Evolutionary conservation across 2,797 vertebrate genomes (phyloP), one percentile per base, ranked within the genome.

Genomic region (Microctenopoma steveboyesi): DNA sequence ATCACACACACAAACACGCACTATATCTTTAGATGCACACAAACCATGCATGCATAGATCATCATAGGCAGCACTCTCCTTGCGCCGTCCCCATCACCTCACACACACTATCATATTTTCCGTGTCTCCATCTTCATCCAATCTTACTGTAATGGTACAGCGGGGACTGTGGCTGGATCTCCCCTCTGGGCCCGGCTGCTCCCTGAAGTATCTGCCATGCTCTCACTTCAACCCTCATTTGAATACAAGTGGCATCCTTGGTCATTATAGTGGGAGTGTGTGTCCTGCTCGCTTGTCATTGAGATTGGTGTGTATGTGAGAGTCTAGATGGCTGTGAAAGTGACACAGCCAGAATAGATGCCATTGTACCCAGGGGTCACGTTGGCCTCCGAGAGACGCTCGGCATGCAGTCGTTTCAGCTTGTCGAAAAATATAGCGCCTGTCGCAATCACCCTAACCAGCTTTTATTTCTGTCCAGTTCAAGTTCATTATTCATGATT

Each of bases 141-240:
- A 92, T 92, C 90, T 93, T 79, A 86, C 77, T 79, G 88, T 91
- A 93, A 93, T 92, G 89, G 89, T 86, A 70, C 91, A 77, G 89
- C 82, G 0, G 92, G 90, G 91, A 91, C 88, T 54, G 76, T 10
- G 79, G 76, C 83, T 86, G 88, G 89, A 92, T 92, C 82, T 90
- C 90, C 90, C 91, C 88, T 91, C 90, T 91, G 92, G 86, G 92
- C 86, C 84, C 16, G 63, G 65, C 82, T 64, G 87, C 88, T 91
- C 92, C 92, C 92, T 87, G 72, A 90, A 91, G 91, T 90, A 90
- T 88, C 89, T 84, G 83, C 83, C 83, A 81, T 83, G 77, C 83
- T 89, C 87, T 91, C 88, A 89, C 91, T 91, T 89, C 91, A 91
- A 83, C 91, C 84, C 91, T 91, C 91, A 93, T 93, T 92, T 92